Conservation (phyloP, 2,797 vertebrate species). For the Erithacus rubecula region DNA sequence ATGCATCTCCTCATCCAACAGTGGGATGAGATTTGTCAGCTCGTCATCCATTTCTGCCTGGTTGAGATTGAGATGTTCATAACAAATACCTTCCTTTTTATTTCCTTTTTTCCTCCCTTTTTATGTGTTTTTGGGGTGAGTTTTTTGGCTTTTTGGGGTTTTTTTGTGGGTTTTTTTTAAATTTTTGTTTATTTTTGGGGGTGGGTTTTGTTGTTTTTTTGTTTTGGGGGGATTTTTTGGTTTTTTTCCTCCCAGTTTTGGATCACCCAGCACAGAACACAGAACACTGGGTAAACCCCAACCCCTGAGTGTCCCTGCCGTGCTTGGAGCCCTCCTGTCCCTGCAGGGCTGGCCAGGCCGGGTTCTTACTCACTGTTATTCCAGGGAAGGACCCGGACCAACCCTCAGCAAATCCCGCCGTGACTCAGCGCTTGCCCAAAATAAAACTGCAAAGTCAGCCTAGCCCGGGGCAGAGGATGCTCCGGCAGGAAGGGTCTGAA, state of each 20-base stretch:
- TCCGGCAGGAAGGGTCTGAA: not conserved
- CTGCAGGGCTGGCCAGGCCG: not conserved
- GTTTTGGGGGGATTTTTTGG: no score
- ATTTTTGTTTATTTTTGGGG: no score
- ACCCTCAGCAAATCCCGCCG: not conserved
- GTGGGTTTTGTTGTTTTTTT: no score
- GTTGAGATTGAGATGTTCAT: not conserved
- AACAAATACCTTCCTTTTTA: not conserved
- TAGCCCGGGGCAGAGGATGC: not conserved
- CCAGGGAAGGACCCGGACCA: not conserved
- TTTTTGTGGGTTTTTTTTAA: no score
- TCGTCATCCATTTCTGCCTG: not conserved
- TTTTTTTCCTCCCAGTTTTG: not conserved
- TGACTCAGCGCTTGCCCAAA: conserved; percentile 15
- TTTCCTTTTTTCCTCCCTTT: no score
- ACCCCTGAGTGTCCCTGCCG: not conserved
- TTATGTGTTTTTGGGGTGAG: no score
- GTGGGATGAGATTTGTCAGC: not conserved
- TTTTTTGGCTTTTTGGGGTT: no score
- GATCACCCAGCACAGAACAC: not conserved
- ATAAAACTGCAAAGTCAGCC: not conserved
- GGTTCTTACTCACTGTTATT: not conserved
- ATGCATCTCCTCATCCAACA: not conserved
- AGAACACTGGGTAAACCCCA: fast-evolving
- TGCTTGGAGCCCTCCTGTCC: not conserved